phyloP scores from a whole-genome alignment of 2,797 vertebrate species.

The Sarcoramphus papa region DNA sequence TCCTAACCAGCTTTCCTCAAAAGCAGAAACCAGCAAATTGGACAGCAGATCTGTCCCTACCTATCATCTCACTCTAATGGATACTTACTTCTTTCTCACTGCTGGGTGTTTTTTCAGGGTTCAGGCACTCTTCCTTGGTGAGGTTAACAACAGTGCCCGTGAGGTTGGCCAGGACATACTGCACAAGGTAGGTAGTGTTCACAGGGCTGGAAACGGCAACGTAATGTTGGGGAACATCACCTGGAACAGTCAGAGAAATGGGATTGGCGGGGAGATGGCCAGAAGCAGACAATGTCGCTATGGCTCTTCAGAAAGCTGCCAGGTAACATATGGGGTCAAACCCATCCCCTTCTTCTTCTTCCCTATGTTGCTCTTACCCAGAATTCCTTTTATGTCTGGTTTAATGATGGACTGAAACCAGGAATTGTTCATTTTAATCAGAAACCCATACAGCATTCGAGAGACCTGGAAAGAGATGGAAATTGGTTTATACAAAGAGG shows the following conservation, averaged over 20 bases:
- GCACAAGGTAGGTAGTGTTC: constrained; percentile 75
- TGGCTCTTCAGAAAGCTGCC: background rate
- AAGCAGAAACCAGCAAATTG: too few species aligned
- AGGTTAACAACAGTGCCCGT: constrained; percentile 78
- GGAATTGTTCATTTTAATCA: constrained; percentile 86
- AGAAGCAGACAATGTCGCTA: background rate
- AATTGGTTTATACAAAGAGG: background rate
- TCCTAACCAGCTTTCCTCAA: background rate
- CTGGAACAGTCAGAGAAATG: constrained; percentile 57
- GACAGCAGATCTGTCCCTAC: background rate
- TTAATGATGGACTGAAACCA: constrained; percentile 86
- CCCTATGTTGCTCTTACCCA: constrained; percentile 72
- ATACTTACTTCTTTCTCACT: constrained; percentile 80
- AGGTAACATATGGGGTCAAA: background rate
- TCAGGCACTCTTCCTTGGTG: constrained; percentile 83
- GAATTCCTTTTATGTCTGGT: constrained; percentile 66
- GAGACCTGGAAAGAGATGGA: constrained; percentile 75
- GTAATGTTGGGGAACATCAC: constrained; percentile 84
- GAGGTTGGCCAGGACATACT: constrained; percentile 85
- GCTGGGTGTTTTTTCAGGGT: constrained; percentile 66
- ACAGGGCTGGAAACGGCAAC: constrained; percentile 76
- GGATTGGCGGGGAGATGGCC: background rate
- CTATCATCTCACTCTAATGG: background rate
- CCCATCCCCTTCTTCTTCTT: background rate
- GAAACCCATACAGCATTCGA: constrained; percentile 86